These are phyloP conservation scores for Hydraecia micacea DNA, from an alignment of 2,888 invertebrate genomes.

Conservation along the genomic window DNA sequence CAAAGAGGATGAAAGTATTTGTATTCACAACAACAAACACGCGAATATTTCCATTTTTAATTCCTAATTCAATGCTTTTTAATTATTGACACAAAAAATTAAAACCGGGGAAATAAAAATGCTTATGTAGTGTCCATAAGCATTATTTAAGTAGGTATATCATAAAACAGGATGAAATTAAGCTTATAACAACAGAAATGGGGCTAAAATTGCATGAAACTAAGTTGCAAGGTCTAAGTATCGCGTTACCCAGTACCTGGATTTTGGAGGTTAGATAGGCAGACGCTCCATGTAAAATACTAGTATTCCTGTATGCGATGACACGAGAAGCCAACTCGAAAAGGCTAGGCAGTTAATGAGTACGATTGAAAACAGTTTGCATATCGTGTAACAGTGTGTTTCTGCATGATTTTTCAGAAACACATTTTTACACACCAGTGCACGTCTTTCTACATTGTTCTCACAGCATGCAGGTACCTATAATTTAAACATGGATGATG, in stretches of 20 bases:
- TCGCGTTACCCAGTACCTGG: too few species aligned
- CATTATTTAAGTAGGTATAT: too few species aligned
- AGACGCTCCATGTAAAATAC: too few species aligned
- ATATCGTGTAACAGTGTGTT: background rate
- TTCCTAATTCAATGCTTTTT: conserved; percentile 24
- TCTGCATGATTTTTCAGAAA: background rate
- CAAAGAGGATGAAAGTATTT: conserved; percentile 43
- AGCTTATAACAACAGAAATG: background rate
- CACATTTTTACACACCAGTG: background rate
- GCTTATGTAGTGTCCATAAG: background rate
- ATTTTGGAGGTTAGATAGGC: too few species aligned
- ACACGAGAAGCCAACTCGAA: too few species aligned
- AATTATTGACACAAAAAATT: conserved; percentile 24
- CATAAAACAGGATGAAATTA: background rate
- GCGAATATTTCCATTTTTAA: conserved; percentile 29
- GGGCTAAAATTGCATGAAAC: background rate
- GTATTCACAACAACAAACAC: conserved; percentile 38
- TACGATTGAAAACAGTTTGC: too few species aligned
- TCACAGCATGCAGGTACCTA: background rate
- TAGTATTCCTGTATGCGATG: too few species aligned
- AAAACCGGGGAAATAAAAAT: background rate
- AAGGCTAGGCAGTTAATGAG: too few species aligned
- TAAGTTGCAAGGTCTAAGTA: too few species aligned
- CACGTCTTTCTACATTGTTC: background rate
- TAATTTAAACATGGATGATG: background rate